A percentile compares a stretch with the other conserved stretches of the same genome.
These are phyloP conservation scores for Leucopsar rothschildi DNA, from an alignment of 2,113 vertebrate species.

Conservation along the genomic window DNA sequence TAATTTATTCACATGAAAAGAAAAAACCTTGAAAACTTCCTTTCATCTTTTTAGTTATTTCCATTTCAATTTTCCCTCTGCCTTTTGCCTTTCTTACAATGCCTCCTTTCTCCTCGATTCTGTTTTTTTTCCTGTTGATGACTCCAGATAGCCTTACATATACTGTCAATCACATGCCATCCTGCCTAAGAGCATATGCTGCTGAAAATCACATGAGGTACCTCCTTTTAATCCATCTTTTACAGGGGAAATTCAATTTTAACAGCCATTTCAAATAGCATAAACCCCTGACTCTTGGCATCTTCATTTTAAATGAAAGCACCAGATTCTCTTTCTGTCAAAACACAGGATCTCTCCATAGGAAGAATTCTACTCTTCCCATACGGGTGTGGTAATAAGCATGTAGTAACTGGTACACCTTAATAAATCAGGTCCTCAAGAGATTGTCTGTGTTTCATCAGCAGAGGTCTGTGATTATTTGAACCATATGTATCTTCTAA, in stretches of 20 bases:
- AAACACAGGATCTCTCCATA: neutral
- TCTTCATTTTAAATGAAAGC: constrained; percentile 43
- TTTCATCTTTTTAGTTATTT: constrained; percentile 6
- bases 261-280: constrained; percentile 36
- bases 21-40: neutral
- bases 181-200: constrained; percentile 25
- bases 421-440: constrained; percentile 32
- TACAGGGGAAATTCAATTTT: constrained; percentile 66
- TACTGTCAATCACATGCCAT: constrained; percentile 52
- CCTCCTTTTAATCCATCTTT: constrained; percentile 24
- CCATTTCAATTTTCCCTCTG: neutral
- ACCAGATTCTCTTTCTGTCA: constrained; percentile 60
- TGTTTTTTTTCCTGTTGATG: neutral
- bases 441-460: constrained; percentile 50
- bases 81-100: neutral
- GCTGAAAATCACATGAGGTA: neutral
- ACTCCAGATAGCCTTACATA: constrained; percentile 14
- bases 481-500: constrained; percentile 36
- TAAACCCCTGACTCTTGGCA: constrained; percentile 36
- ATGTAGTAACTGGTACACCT: constrained; percentile 25
- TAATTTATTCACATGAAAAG: neutral
- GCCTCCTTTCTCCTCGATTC: constrained; percentile 10
- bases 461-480: constrained; percentile 17
- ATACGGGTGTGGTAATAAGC: constrained; percentile 8
- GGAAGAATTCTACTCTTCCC: neutral